Evolutionary conservation across 2,113 vertebrate genomes (phyloP).

Genomic region (Chlorodrepanis virens): DNA sequence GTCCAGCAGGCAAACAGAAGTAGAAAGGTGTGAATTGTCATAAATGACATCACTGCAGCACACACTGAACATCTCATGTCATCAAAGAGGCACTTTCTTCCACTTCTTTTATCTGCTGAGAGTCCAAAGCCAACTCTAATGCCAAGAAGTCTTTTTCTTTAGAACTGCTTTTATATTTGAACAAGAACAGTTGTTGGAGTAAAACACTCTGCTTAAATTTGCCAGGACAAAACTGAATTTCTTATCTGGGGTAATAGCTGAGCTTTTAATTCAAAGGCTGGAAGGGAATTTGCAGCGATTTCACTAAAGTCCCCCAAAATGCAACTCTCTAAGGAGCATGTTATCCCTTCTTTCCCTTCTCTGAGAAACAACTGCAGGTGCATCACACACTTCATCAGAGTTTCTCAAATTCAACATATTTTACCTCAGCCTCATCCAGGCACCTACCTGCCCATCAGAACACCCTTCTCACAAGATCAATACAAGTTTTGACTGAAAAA

Average conservation of each 20-base stretch:
- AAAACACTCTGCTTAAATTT: not conserved
- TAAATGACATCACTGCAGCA: not conserved
- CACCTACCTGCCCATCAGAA: not conserved
- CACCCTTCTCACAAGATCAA: not conserved
- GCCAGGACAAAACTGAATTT: not conserved
- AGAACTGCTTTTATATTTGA: not conserved
- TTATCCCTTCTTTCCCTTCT: not conserved
- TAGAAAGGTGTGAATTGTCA: not conserved
- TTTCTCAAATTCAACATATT: not conserved
- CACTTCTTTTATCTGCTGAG: not conserved
- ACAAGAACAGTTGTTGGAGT: not conserved
- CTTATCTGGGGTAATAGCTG: not conserved
- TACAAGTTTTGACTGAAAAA: not conserved
- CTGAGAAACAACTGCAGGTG: not conserved
- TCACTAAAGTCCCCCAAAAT: not conserved
- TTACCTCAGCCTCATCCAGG: not conserved
- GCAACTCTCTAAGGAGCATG: not conserved
- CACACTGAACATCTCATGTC: not conserved
- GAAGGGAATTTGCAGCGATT: not conserved
- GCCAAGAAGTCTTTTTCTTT: not conserved
- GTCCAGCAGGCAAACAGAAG: not conserved
- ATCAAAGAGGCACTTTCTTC: not conserved
- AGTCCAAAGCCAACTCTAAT: not conserved
- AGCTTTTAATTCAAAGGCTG: not conserved
- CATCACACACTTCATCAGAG: not conserved